Base-by-base conservation (phyloP, 2,113 vertebrate genomes). In the Zosterops borbonicus region DNA sequence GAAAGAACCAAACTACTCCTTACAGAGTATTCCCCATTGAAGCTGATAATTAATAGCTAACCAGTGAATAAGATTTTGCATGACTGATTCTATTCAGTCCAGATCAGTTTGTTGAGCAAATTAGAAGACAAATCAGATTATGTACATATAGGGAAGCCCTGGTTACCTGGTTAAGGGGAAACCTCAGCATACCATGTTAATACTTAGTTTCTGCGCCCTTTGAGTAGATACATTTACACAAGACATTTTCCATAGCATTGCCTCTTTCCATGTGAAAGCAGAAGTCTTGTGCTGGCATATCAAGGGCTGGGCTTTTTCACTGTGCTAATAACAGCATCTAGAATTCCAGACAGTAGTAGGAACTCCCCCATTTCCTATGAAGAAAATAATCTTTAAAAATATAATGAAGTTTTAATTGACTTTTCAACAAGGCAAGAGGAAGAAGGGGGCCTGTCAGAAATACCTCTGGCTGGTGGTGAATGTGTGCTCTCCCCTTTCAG, bases 401-500 rank as follows among this genome's bases (percentile, higher is more conserved):
- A 35, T 3, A 73, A 39, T 29, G 14, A 74, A 2, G 3, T 62
- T 81, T 74, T 70, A 85, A 74, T 78, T 5, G 11, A 35, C 49
- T 53, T 27, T 74, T 91, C 7, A 1, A 39, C 31, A 52, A 44
- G n/a, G 46, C 23, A 28, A 71, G 56, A 65, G 14, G 29, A 84
- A 53, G 37, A 68, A 42, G 41, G 14, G 7, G 9, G 2, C 1
- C 46, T 12, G 27, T 73, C 42, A 68, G 37, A 53, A 83, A 31
- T 16, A 7, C 12, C 31, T 87, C 41, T 74, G 42, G n/a, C 18
- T 52, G 22, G 9, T 56, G 11, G 31, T 82, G 29, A 85, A 56
- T 8, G 22, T 41, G 23, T 91, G 46, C 49, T 47, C 49, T 68
- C 37, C 47, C 29, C 33, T 88, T 97, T 77, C 83, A 97, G 97